Evolutionary conservation across 2,888 invertebrate genomes (phyloP).

Genomic region (Gryllus longicercus): DNA sequence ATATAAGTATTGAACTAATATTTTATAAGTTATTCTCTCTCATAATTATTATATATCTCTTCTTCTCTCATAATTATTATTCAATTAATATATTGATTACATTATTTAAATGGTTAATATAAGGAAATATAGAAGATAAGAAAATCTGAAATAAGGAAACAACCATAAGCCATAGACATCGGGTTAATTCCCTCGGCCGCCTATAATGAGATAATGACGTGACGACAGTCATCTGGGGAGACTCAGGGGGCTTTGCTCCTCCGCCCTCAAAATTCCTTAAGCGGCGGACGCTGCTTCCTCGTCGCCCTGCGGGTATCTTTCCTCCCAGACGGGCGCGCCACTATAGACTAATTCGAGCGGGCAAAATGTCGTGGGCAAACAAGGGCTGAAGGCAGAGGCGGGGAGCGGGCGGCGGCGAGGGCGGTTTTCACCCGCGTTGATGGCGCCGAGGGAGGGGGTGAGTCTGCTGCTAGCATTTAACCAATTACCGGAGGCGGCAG

Average conservation of each 20-base stretch:
- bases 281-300: not conserved
- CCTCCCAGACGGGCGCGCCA: not conserved
- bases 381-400: constrained; percentile 22
- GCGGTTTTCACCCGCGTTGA: constrained; percentile 4
- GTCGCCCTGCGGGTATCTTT: not conserved
- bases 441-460: constrained; percentile 8
- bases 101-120: too few relatives aligned
- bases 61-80: too few relatives aligned
- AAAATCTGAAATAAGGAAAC: too few relatives aligned
- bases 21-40: too few relatives aligned
- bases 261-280: not conserved
- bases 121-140: too few relatives aligned
- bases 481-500: constrained; percentile 35
- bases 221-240: too few relatives aligned
- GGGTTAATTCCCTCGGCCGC: too few relatives aligned
- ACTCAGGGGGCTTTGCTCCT: not conserved
- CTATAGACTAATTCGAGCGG: constrained; percentile 31
- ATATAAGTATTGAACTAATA: too few relatives aligned
- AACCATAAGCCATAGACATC: too few relatives aligned
- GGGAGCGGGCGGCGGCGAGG: not conserved
- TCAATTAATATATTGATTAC: too few relatives aligned
- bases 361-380: constrained; percentile 32
- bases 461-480: constrained; percentile 36
- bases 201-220: too few relatives aligned
- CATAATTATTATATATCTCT: too few relatives aligned